Evolutionary conservation across 2,113 vertebrate genomes (phyloP), one percentile per base, ranked within the genome.

Genomic region (Lepus timidus): DNA sequence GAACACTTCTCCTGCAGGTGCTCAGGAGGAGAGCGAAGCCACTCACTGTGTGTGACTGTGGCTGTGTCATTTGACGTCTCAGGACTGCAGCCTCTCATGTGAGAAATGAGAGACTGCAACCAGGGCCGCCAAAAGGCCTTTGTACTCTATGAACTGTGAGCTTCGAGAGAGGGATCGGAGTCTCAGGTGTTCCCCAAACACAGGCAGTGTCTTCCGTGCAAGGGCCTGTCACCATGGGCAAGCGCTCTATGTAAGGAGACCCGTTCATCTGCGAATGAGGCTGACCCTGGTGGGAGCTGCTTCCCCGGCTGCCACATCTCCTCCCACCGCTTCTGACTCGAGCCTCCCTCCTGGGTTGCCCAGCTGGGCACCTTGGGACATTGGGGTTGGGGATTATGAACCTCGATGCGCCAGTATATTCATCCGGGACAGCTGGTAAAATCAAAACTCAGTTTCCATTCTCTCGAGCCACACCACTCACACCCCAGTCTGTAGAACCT

Each of bases 251-350:
- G 22, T n/a, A 33, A 16, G 11, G 23, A 65, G 36, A 12, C 20
- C 33, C 31, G 19, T 64, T 82, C 67, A 44, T 61, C 75, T 23
- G 25, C n/a, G 85, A 82, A 33, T 31, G 70, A 65, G 64, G 36
- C 78, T 75, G 55, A 7, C 1, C 16, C 14, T 12, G 8, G 14
- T 3, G 12, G 52, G 20, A 2, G 8, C 22, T 2, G 51, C 61
- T 52, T 87, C 75, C 78, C 71, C 51, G 62, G 31, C 76, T 61
- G 73, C 55, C 51, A 27, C 64, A 17, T 65, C 3, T 0, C 31
- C n/a, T 44, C 82, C 85, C 55, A 62, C 90, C 16, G 13, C 81
- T 74, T 88, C 62, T 68, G 81, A 95, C 91, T 84, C 82, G 52
- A 27, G 64, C 16, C 58, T 51, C 16, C 71, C 94, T 39, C 36